phyloP scores from a whole-genome alignment of 2,797 vertebrate genomes.

The Alauda arvensis region DNA sequence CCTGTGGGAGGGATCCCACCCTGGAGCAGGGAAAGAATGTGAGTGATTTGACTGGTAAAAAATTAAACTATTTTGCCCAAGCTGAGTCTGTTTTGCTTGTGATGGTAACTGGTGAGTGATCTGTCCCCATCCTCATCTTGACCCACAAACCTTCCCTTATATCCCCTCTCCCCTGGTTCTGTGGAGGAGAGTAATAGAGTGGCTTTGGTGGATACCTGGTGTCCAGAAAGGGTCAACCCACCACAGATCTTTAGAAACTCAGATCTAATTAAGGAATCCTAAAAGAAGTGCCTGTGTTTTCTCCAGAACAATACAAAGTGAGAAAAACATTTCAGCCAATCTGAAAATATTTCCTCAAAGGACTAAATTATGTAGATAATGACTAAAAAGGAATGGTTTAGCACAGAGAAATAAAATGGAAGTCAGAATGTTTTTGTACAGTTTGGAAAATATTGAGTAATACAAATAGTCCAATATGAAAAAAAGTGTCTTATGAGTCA shows the following conservation, averaged over 20 bases:
- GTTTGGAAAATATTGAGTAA: neutral
- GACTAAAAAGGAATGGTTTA: neutral
- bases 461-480: neutral
- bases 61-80: neutral
- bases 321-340: neutral
- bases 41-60: neutral
- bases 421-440: neutral
- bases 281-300: neutral
- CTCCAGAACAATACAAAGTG: neutral
- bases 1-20: neutral
- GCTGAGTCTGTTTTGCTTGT: neutral
- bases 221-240: neutral
- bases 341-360: neutral
- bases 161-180: neutral
- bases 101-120: neutral
- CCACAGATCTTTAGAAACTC: neutral
- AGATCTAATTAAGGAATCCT: neutral
- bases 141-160: neutral
- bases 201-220: neutral
- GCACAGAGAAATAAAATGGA: neutral
- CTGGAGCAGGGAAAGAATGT: neutral
- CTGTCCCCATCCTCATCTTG: neutral
- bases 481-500: rapidly evolving
- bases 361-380: neutral
- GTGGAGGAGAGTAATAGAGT: neutral